Evolutionary conservation across 2,888 invertebrate species (phyloP).

Genomic region (Epirrhoe alternata): DNA sequence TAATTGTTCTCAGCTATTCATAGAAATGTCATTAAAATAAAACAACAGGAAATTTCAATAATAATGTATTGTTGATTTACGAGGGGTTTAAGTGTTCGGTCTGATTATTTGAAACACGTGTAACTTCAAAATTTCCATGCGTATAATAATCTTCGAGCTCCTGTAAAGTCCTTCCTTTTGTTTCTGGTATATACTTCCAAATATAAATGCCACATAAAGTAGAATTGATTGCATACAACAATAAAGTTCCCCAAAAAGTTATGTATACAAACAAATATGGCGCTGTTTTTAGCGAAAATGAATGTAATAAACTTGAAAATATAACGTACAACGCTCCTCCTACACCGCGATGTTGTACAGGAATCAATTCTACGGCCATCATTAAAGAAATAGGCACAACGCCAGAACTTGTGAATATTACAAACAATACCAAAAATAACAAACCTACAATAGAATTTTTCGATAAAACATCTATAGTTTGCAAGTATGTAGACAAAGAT

Average conservation of each 20-base stretch:
- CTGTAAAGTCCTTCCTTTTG: conserved; percentile 40
- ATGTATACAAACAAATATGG: conserved; percentile 38
- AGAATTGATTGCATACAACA: conserved; percentile 30
- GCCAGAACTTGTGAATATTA: conserved; percentile 29
- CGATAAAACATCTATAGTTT: conserved; percentile 20
- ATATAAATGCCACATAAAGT: conserved; percentile 32
- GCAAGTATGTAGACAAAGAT: conserved; percentile 26
- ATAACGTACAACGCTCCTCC: conserved; percentile 38
- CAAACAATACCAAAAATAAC: conserved; percentile 30
- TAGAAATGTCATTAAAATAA: background rate
- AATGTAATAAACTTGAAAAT: conserved; percentile 33
- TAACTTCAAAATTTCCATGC: conserved; percentile 16
- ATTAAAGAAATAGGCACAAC: conserved; percentile 25
- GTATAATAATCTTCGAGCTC: conserved; percentile 39
- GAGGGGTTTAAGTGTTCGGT: background rate
- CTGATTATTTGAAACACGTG: background rate
- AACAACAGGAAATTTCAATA: background rate
- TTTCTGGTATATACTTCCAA: conserved; percentile 43
- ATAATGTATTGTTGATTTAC: background rate
- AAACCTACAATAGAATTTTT: conserved; percentile 35
- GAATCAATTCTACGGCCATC: conserved; percentile 38
- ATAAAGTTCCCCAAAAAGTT: conserved; percentile 35
- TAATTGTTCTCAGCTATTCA: background rate
- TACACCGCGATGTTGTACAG: conserved; percentile 38
- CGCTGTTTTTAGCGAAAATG: conserved; percentile 32